Conservation (phyloP, 2,113 vertebrate species). For the Sinocyclocheilus anophthalmus region DNA sequence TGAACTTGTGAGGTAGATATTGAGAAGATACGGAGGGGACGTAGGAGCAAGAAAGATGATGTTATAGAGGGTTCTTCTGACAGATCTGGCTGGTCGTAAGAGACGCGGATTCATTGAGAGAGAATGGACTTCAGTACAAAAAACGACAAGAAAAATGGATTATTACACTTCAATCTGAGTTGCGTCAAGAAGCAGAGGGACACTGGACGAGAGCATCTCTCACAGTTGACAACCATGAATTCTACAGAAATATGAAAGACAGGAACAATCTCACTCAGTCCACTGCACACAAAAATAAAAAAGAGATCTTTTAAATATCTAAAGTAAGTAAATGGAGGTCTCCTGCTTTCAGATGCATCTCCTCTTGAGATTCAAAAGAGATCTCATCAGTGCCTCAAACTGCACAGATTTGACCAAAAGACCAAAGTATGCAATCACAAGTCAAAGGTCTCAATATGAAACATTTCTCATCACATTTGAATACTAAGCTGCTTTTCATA, state of each 20-base stretch:
- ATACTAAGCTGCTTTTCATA: neutral
- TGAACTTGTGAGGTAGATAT: constrained; percentile 16
- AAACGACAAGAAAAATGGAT: constrained; percentile 45
- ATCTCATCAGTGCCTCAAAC: neutral
- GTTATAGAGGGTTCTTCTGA: no score
- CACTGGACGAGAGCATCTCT: constrained; percentile 30
- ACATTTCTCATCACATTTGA: neutral
- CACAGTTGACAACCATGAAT: constrained; percentile 43
- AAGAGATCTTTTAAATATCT: neutral
- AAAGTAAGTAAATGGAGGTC: neutral
- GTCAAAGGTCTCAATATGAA: neutral
- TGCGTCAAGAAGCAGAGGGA: no score
- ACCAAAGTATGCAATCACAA: neutral
- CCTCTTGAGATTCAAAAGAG: neutral
- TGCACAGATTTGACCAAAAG: neutral
- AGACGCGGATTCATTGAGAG: no score
- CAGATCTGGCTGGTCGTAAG: no score
- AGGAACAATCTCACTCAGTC: neutral
- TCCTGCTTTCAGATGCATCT: neutral
- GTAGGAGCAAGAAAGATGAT: no score
- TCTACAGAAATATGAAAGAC: constrained; percentile 6
- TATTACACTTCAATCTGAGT: no score
- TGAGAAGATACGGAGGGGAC: no score
- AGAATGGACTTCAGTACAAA: constrained; percentile 39
- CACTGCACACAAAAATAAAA: neutral